Conservation (phyloP, 2,888 invertebrate species). For the Gryllus longicercus region DNA sequence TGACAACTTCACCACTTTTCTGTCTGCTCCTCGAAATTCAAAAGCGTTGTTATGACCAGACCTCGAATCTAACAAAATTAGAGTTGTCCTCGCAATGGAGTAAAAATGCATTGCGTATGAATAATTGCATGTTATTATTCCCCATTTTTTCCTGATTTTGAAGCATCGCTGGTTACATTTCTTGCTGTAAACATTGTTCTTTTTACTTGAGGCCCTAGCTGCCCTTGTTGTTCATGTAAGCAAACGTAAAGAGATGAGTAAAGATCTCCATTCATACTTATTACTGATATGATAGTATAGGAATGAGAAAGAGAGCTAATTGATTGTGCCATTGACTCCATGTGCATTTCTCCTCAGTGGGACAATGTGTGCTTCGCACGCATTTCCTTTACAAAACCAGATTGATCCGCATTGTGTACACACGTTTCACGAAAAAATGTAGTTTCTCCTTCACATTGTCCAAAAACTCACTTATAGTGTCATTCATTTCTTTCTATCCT, state of each 20-base stretch:
- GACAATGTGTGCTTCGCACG: neutral
- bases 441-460: neutral
- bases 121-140: neutral
- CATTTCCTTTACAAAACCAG: neutral
- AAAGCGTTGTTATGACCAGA: neutral
- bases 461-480: neutral
- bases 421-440: neutral
- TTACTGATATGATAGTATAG: neutral
- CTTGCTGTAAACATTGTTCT: neutral
- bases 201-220: neutral
- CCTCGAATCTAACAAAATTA: neutral
- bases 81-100: neutral
- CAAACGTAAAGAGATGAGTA: neutral
- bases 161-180: neutral
- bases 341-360: neutral
- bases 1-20: neutral
- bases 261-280: neutral
- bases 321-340: neutral
- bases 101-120: neutral
- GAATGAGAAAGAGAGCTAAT: neutral
- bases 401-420: neutral
- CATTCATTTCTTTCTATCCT: neutral
- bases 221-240: neutral
- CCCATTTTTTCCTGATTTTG: neutral
- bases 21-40: neutral